Evolutionary conservation across 2,113 vertebrate genomes (phyloP), one percentile per base, ranked within the genome.

Genomic region (Isurus oxyrinchus): DNA sequence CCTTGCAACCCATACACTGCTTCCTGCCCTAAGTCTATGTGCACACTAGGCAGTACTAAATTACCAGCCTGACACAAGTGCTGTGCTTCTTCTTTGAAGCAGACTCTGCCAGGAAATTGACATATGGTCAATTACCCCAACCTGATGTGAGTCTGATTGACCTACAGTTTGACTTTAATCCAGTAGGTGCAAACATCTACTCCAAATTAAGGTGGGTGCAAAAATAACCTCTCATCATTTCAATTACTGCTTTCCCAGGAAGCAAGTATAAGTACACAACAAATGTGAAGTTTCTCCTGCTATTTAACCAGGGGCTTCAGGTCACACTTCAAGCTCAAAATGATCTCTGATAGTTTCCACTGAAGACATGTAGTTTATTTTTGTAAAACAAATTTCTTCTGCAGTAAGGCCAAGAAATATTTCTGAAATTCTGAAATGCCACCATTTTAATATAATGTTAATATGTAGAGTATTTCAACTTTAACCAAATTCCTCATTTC

Each of bases 1-100:
- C 66, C 90, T 94, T 94, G 59, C 90, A 94, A 94, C 90, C n/a
- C 90, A 63, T 44, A 40, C 59, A 94, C 59, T 94, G 90, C 35
- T 59, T 94, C 19, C 90, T 94, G n/a, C 90, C n/a, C 90, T n/a
- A 66, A 94, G 90, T 94, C 59, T 66, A 63, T 44, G 90, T 94
- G 90, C 61, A n/a, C 59, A 63, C 90, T 63, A 44, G 19, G 59
- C 2, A 14, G 94, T 69, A 95, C 53, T 69, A 95, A 95, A 95
- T 95, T 49, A 72, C 40, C 49, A 76, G 27, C 27, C 67, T 95
- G 94, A 72, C 49, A 72, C 94, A 55, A 13, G 49, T 53, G 49
- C 94, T 72, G 94, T 53, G 66, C 25, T 16, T 49, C 31, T 72
- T 95, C 49, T 55, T 95, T 95, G 21, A 44, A 55, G 94, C 44